Percentiles rank a stretch among this genome's conserved stretches.
These are phyloP conservation scores for Octodonta nipae DNA, from an alignment of 2,888 invertebrate genomes.

Conservation along the genomic window DNA sequence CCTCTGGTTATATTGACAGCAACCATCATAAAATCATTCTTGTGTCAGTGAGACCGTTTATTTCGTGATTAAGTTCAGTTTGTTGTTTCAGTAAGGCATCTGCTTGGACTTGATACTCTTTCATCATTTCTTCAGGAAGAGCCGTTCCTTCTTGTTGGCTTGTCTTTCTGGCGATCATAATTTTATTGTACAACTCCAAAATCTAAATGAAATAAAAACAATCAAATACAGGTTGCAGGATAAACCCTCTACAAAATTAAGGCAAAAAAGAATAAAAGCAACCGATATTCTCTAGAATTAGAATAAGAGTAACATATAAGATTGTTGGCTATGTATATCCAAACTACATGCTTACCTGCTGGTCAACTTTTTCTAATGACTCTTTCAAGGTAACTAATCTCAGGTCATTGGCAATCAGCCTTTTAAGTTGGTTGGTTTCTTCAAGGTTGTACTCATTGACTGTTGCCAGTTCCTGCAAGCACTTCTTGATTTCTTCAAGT, in stretches of 20 bases:
- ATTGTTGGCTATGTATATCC: too few species aligned
- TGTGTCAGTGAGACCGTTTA: constrained; percentile 19
- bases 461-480: constrained; percentile 66
- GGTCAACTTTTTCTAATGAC: constrained; percentile 31
- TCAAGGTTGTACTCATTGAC: constrained; percentile 63
- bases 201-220: too few species aligned
- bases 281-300: too few species aligned
- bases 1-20: too few species aligned
- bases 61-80: constrained; percentile 19
- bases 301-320: too few species aligned
- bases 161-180: constrained; percentile 70
- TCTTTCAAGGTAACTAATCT: constrained; percentile 30
- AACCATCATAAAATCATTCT: constrained; percentile 22
- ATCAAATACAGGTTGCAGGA: too few species aligned
- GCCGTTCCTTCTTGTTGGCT: constrained; percentile 39
- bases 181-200: constrained; percentile 73
- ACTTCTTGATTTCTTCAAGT: constrained; percentile 71
- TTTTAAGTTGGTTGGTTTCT: constrained; percentile 29
- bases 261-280: too few species aligned
- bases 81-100: constrained; percentile 30
- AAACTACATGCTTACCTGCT: constrained; percentile 19
- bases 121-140: constrained; percentile 22
- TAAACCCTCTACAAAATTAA: too few species aligned
- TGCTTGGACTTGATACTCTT: constrained; percentile 27
- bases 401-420: constrained; percentile 28